Evolutionary conservation across 2,113 vertebrate genomes (phyloP).

Genomic region (Notechis scutatus): DNA sequence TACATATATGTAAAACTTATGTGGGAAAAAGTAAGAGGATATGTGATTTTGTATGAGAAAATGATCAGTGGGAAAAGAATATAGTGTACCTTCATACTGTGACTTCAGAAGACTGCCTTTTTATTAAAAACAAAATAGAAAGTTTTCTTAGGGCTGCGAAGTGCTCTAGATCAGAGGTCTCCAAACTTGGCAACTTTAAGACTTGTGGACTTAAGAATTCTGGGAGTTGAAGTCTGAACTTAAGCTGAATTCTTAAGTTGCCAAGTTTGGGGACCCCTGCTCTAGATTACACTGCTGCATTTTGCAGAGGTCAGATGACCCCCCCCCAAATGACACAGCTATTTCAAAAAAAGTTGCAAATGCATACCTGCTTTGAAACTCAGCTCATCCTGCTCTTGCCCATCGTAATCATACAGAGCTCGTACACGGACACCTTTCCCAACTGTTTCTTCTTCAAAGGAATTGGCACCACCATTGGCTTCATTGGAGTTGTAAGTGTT

Average conservation of each 20-base stretch:
- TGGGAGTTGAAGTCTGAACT: too few species aligned
- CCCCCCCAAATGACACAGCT: neutral
- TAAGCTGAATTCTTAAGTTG: too few species aligned
- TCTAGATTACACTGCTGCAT: neutral
- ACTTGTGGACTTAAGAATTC: too few species aligned
- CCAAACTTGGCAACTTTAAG: too few species aligned
- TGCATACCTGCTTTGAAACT: conserved; percentile 90
- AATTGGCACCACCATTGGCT: conserved; percentile 88
- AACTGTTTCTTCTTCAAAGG: conserved; percentile 84
- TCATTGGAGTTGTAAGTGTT: conserved; percentile 82
- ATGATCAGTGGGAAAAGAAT: neutral
- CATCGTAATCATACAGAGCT: conserved; percentile 94
- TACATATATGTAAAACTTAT: neutral
- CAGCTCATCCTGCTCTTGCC: conserved; percentile 96
- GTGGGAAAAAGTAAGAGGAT: neutral
- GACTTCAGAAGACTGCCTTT: neutral
- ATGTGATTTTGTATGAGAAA: neutral
- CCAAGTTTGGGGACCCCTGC: too few species aligned
- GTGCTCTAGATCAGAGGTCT: neutral
- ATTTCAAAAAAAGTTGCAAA: neutral
- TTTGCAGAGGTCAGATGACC: neutral
- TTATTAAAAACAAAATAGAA: neutral
- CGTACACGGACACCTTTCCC: conserved; percentile 82
- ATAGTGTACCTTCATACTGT: neutral
- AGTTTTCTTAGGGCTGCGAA: neutral